These are phyloP conservation scores for Okapia johnstoni DNA, from an alignment of 2,113 vertebrate genomes.

Conservation along the genomic window DNA sequence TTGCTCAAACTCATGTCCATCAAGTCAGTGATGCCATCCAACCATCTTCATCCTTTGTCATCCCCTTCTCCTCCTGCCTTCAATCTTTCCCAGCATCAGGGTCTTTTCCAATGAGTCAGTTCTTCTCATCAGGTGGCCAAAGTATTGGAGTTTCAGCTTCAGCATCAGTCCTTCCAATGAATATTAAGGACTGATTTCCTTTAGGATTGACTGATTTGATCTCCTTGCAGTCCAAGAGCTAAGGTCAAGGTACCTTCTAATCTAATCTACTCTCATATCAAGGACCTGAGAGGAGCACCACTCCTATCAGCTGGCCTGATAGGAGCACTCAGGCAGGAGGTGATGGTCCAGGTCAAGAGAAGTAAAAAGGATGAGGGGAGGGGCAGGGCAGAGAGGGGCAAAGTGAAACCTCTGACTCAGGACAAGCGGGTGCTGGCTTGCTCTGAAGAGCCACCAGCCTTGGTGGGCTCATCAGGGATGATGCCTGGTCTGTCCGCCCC, in stretches of 20 bases:
- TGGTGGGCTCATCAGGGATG: neutral
- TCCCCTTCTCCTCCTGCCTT: neutral
- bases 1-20: neutral
- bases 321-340: neutral
- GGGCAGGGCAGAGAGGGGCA: too few relatives aligned
- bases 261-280: neutral
- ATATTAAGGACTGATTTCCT: neutral
- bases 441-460: neutral
- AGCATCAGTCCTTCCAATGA: neutral
- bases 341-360: neutral
- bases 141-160: neutral
- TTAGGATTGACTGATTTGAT: neutral
- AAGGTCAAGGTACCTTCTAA: neutral
- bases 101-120: neutral
- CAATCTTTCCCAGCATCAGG: neutral
- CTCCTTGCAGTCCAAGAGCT: neutral
- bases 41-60: neutral
- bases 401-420: neutral
- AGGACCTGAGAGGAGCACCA: neutral
- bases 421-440: neutral
- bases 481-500: accelerated
- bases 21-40: neutral
- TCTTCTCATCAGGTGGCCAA: neutral
- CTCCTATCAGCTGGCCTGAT: neutral
- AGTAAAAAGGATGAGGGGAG: neutral